Base-by-base conservation (phyloP, 2,797 vertebrate species). In the Thamnophis elegans region DNA sequence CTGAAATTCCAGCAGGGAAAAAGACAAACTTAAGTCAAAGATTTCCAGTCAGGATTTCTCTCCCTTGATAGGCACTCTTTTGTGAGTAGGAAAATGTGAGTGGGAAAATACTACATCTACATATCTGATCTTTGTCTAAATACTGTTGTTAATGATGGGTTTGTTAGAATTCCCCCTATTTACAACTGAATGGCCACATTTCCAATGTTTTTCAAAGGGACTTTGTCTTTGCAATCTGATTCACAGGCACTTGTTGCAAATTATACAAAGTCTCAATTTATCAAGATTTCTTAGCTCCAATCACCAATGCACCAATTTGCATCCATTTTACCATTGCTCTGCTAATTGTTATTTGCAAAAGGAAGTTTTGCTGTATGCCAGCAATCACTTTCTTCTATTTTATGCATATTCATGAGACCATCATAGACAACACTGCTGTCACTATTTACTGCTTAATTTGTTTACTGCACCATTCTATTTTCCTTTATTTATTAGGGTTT, bases 341-440 rank as follows among this genome's bases (percentile, higher is more conserved):
- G 89, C 87, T 96, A 96, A 96, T 89, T 96, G 94, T 89, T 94
- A 93, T 94, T 96, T 97, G 95, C 88, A 68, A 92, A 93, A 96
- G 36, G 28, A 87, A 93, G 94, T 94, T 94, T 25, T 16, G 13
- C 92, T 93, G 14, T 3, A n/a, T 55, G 73, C 51, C 93, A 93
- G 95, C 87, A 95, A 94, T 93, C 28, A 3, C 90, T 95, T 92
- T 93, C 59, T 92, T 92, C 73, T 94, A 26, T 90, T 88, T 36
- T 54, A 95, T 95, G 94, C 95, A 96, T 96, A 97, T 96, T 95
- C 95, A 97, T 94, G 56, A 93, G 87, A 26, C 59, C 92, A 92
- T 95, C 59, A 78, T 92, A 95, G 89, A 89, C 68, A 92, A 87
- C 78, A 91, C 65, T 32, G 53, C 55, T 32, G 54, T 95, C 85